A percentile compares a stretch with the other conserved stretches of the same genome.
phyloP scores from a whole-genome alignment of 2,888 invertebrate species.

The Lepetodrilus schrolli region DNA sequence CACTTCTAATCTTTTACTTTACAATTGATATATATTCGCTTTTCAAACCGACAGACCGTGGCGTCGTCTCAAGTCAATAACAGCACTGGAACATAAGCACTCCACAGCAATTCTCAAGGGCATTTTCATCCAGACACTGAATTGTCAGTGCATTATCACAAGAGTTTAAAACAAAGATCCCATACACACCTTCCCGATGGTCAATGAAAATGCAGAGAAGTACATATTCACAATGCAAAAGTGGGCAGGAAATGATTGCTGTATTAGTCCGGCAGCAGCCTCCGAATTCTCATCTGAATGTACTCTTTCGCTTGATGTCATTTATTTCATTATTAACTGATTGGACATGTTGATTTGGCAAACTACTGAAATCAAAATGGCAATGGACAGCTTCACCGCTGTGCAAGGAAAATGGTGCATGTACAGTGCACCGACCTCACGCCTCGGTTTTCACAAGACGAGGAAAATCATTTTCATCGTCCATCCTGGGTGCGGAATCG shows the following conservation, averaged over 20 bases:
- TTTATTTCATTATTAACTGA: slow-evolving; percentile 8
- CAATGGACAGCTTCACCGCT: slow-evolving; percentile 23
- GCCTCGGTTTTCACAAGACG: slow-evolving; percentile 81
- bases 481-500: slow-evolving; percentile 85
- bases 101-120: slow-evolving; percentile 10
- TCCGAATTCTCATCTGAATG: slow-evolving; percentile 7
- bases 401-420: slow-evolving; percentile 7
- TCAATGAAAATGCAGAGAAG: slow-evolving; percentile 17
- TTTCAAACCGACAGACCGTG: slow-evolving; percentile 8
- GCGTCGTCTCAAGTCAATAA: slow-evolving; percentile 10
- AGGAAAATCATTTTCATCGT: slow-evolving; percentile 96
- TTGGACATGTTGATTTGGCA: slow-evolving; percentile 22
- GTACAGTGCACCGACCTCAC: slow-evolving; percentile 37
- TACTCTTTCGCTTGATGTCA: slow-evolving; percentile 4
- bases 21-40: slow-evolving; percentile 2
- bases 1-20: slow-evolving; percentile 7
- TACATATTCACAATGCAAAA: slow-evolving; percentile 23
- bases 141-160: not conserved
- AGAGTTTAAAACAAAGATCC: slow-evolving; percentile 21
- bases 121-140: not conserved
- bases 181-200: slow-evolving; percentile 24
- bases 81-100: slow-evolving; percentile 18
- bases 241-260: slow-evolving; percentile 25
- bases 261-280: slow-evolving; percentile 18
- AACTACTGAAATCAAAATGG: slow-evolving; percentile 27